Evolutionary conservation across 2,113 vertebrate genomes (phyloP).

Genomic region (Spilogale gracilis): DNA sequence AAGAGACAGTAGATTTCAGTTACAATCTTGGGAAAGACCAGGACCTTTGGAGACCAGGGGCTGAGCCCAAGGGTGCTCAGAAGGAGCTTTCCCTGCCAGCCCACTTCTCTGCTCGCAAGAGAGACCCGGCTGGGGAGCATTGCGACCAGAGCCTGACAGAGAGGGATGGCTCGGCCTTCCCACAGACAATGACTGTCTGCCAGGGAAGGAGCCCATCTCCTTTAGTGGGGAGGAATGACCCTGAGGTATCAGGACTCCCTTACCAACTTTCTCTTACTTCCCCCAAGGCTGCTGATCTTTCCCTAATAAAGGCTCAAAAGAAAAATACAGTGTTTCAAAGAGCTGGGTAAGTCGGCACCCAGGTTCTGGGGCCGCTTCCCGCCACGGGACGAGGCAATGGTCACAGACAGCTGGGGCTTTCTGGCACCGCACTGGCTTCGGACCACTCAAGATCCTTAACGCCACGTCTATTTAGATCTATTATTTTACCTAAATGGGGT

Average conservation of each 20-base stretch:
- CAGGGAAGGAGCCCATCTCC: not conserved
- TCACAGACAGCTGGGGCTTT: not conserved
- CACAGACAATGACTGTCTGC: not conserved
- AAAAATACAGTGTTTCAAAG: not conserved
- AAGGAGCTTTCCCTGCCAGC: not conserved
- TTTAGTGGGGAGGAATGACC: not conserved
- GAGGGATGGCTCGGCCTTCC: not conserved
- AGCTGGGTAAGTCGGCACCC: fast-evolving
- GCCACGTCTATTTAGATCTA: not conserved
- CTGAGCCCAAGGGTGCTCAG: not conserved
- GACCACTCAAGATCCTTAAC: not conserved
- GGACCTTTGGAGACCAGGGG: conserved; percentile 57
- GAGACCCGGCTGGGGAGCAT: fast-evolving
- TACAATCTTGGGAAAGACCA: conserved; percentile 64
- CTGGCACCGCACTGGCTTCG: not conserved
- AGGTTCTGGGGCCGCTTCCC: fast-evolving
- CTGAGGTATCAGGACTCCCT: not conserved
- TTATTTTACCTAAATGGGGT: not conserved
- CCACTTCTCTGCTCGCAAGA: not conserved
- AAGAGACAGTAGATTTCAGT: conserved; percentile 82
- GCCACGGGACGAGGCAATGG: fast-evolving
- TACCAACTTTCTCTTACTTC: not conserved
- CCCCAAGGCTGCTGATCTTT: not conserved
- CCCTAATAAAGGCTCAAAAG: not conserved
- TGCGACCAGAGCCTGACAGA: not conserved